Evolutionary conservation across 2,797 vertebrate genomes (phyloP).

Genomic region (Coreius guichenoti): DNA sequence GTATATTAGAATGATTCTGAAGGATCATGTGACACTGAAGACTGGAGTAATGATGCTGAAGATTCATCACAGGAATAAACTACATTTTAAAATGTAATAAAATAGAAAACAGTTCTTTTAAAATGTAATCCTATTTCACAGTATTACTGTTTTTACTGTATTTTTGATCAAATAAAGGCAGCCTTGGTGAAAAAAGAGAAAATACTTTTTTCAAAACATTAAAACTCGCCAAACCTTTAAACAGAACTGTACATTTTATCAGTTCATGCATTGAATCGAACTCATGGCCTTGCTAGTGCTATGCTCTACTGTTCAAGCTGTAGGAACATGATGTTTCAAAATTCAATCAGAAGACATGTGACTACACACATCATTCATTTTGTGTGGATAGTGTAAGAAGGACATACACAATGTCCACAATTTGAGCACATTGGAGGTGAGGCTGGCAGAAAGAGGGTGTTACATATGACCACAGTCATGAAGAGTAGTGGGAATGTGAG

Average conservation of each 20-base stretch:
- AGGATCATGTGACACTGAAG: background rate
- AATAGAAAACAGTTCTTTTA: too few species aligned
- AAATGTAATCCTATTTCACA: too few species aligned
- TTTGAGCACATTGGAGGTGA: background rate
- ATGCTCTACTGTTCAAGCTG: background rate
- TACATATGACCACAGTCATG: background rate
- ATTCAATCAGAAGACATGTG: background rate
- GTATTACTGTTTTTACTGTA: background rate
- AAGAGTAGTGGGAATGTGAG: conserved; percentile 11
- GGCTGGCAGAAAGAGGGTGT: background rate
- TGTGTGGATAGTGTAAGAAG: background rate
- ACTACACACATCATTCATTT: background rate
- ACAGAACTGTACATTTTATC: background rate
- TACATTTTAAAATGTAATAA: too few species aligned
- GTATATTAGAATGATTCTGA: background rate
- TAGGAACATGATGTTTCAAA: background rate
- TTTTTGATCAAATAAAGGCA: background rate
- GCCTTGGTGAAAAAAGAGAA: background rate
- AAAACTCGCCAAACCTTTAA: background rate
- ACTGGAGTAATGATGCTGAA: background rate
- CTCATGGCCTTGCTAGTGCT: background rate
- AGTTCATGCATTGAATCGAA: background rate
- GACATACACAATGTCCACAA: background rate
- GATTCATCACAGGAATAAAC: background rate
- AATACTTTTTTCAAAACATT: background rate